Conservation (phyloP, 2,797 vertebrate genomes). For the Fratercula arctica region DNA sequence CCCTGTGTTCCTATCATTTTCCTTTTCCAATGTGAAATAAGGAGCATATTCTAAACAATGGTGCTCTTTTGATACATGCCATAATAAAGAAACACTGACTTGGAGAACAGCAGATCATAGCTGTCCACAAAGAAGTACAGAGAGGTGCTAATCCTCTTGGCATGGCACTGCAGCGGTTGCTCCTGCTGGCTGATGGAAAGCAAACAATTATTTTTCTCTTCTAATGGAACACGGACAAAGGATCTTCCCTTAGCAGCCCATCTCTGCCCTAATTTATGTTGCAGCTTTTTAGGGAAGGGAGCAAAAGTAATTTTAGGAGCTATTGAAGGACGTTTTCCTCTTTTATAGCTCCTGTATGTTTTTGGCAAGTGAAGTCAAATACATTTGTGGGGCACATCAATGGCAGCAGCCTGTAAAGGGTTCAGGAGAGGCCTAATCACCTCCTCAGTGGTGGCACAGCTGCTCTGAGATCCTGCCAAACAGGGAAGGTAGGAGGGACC, state of each 20-base stretch:
- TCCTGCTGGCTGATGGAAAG: conserved; percentile 50
- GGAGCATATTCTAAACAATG: conserved; percentile 65
- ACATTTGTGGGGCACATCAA: conserved; percentile 16
- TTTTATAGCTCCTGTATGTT: conserved; percentile 20
- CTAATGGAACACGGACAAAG: conserved; percentile 40
- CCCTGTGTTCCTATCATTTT: conserved; percentile 47
- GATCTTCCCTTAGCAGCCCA: conserved; percentile 25
- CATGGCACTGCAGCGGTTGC: conserved; percentile 36
- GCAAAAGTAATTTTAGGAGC: conserved; percentile 54
- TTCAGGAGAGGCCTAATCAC: neutral
- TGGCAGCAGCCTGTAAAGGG: neutral
- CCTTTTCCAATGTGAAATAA: conserved; percentile 28
- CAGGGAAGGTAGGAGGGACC: neutral
- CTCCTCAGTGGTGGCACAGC: neutral
- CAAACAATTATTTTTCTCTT: conserved; percentile 64
- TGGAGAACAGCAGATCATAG: conserved; percentile 54
- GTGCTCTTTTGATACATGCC: conserved; percentile 49
- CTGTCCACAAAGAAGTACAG: conserved; percentile 55
- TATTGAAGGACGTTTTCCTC: neutral
- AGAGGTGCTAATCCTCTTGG: conserved; percentile 62
- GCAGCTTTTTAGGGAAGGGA: conserved; percentile 51
- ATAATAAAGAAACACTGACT: conserved; percentile 49
- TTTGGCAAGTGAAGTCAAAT: conserved; percentile 34
- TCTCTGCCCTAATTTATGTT: conserved; percentile 44
- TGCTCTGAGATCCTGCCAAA: neutral